A percentile compares a stretch with the other conserved stretches of the same genome.
Conservation (phyloP, 2,797 vertebrate genomes). For the Hoplostethus mediterraneus region DNA sequence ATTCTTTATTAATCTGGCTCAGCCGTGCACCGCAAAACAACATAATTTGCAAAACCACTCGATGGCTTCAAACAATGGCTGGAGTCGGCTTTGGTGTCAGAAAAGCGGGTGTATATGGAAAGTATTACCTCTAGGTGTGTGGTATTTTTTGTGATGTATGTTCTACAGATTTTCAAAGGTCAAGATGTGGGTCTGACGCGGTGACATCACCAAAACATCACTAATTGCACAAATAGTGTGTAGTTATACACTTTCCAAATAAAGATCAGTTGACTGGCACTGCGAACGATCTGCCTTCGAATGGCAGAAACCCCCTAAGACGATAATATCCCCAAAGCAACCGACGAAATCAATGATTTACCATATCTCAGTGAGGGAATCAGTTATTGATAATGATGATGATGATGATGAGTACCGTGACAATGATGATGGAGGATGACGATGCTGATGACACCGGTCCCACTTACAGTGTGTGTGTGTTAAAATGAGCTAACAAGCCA, state of each 20-base stretch:
- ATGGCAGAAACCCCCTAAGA: constrained; percentile 27
- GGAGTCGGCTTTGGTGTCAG: constrained; percentile 59
- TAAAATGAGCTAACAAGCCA: constrained; percentile 79
- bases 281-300: constrained; percentile 45
- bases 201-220: constrained; percentile 74
- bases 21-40: constrained; percentile 79
- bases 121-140: constrained; percentile 75
- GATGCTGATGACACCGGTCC: constrained; percentile 30
- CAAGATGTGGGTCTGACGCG: constrained; percentile 61
- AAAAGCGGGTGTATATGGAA: constrained; percentile 70
- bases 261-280: constrained; percentile 57
- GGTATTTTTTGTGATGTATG: constrained; percentile 64
- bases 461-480: constrained; percentile 37
- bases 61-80: constrained; percentile 76
- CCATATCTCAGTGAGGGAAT: constrained; percentile 37
- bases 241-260: constrained; percentile 29
- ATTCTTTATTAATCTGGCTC: constrained; percentile 84
- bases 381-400: constrained; percentile 40
- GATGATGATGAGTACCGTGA: constrained; percentile 1
- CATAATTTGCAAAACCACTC: constrained; percentile 77
- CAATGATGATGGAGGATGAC: constrained; percentile 22
- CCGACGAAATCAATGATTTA: constrained; percentile 35
- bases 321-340: constrained; percentile 31
- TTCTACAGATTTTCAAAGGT: constrained; percentile 62
- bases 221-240: constrained; percentile 53